These are phyloP conservation scores for Palythoa caribaeorum DNA, from an alignment of 92 coral and sea anemone species.

Conservation along the genomic window DNA sequence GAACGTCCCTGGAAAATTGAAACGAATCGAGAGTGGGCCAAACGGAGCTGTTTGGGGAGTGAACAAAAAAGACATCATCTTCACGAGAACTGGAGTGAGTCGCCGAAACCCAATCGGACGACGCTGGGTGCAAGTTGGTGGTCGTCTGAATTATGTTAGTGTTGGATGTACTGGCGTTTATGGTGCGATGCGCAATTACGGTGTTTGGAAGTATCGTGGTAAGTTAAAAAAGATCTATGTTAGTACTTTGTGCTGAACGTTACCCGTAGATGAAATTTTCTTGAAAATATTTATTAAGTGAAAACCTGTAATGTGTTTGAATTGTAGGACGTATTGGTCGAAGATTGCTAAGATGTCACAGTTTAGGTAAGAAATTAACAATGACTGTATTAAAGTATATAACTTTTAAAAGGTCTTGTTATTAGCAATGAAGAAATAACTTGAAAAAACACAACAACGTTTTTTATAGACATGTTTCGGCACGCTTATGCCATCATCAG, in stretches of 20 bases:
- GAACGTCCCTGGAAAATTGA: too few species aligned
- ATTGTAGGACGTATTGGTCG: not conserved
- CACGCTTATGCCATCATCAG: too few species aligned
- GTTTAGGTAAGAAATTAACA: not conserved
- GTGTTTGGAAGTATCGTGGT: constrained; percentile 16
- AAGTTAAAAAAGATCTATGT: not conserved
- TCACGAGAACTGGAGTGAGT: too few species aligned
- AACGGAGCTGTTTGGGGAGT: too few species aligned
- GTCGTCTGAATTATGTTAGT: not conserved
- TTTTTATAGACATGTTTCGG: too few species aligned
- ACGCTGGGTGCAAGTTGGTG: not conserved
- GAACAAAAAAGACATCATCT: too few species aligned
- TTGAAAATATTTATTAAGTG: not conserved
- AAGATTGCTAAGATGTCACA: not conserved
- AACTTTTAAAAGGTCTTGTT: too few species aligned
- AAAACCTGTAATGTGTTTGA: not conserved
- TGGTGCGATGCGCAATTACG: not conserved
- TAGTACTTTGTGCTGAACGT: not conserved
- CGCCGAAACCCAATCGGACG: too few species aligned
- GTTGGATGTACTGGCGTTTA: constrained; percentile 33
- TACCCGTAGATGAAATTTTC: not conserved
- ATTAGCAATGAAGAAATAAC: too few species aligned
- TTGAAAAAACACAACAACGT: too few species aligned
- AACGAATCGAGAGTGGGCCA: too few species aligned
- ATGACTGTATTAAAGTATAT: not conserved